Percentiles rank a stretch among this genome's conserved stretches.
phyloP scores from a whole-genome alignment of 92 coral and sea anemone species.

The Heteractis magnifica region DNA sequence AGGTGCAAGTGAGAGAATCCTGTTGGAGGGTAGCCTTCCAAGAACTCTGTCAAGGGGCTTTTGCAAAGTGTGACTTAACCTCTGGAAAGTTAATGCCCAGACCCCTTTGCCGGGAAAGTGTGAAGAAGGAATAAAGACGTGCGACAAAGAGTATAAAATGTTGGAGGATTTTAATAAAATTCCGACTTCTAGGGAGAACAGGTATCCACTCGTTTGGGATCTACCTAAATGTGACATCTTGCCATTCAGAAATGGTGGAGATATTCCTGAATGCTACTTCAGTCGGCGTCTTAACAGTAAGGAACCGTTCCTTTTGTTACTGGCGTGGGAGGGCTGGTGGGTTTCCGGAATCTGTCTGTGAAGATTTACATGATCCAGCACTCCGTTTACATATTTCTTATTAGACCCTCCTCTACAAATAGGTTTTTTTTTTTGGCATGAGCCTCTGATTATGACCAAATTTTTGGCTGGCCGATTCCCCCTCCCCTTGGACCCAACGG shows the following conservation, averaged over 20 bases:
- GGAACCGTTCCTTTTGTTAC: neutral
- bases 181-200: neutral
- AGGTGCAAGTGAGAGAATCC: neutral
- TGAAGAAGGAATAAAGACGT: neutral
- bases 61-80: slow-evolving; percentile 25
- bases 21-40: neutral
- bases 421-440: no score
- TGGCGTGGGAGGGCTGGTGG: no score
- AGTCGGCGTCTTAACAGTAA: neutral
- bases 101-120: slow-evolving; percentile 26
- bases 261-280: slow-evolving; percentile 22
- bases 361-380: no score
- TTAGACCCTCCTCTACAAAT: no score
- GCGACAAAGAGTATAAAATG: slow-evolving; percentile 4
- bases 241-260: slow-evolving; percentile 17
- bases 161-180: neutral
- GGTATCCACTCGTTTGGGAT: neutral
- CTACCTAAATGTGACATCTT: neutral
- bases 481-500: no score
- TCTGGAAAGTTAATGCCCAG: neutral
- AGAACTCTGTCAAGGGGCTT: neutral
- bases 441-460: no score
- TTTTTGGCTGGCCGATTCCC: no score
- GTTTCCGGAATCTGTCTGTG: no score
- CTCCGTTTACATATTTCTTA: no score